These are phyloP conservation scores for Odocoileus virginianus DNA, from an alignment of 2,113 vertebrate species.

Conservation along the genomic window DNA sequence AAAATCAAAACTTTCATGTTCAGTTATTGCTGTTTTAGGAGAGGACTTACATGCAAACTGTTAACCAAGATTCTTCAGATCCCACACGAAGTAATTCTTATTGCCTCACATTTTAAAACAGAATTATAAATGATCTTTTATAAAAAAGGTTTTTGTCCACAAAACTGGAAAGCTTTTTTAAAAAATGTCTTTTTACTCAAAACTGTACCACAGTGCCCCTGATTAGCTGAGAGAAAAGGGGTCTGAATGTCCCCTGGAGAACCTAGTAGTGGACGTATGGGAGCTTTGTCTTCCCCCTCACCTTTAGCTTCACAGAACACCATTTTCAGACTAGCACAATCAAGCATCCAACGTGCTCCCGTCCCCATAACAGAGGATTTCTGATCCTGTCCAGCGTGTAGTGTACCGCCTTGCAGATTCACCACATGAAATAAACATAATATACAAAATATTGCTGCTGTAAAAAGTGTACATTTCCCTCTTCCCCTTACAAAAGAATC, in stretches of 20 bases:
- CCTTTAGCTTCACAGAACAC: constrained; percentile 65
- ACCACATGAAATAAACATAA: constrained; percentile 82
- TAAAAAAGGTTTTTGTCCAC: constrained; percentile 80
- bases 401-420: constrained; percentile 83
- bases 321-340: constrained; percentile 64
- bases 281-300: constrained; percentile 65
- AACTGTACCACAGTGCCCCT: constrained; percentile 72
- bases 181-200: constrained; percentile 77
- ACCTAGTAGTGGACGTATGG: constrained; percentile 52
- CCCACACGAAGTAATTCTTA: constrained; percentile 69
- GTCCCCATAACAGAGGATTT: constrained; percentile 70
- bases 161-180: constrained; percentile 77
- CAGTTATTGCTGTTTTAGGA: constrained; percentile 88
- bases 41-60: constrained; percentile 76
- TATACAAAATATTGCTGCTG: constrained; percentile 88
- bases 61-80: constrained; percentile 74
- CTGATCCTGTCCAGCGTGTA: constrained; percentile 73
- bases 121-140: constrained; percentile 81
- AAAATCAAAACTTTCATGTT: constrained; percentile 80
- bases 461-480: constrained; percentile 86
- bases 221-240: constrained; percentile 73
- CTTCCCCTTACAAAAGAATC: constrained; percentile 85
- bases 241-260: constrained; percentile 62
- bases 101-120: constrained; percentile 77
- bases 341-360: constrained; percentile 64